Conservation (phyloP, 2,113 vertebrate genomes). For the Gobio gobio region DNA sequence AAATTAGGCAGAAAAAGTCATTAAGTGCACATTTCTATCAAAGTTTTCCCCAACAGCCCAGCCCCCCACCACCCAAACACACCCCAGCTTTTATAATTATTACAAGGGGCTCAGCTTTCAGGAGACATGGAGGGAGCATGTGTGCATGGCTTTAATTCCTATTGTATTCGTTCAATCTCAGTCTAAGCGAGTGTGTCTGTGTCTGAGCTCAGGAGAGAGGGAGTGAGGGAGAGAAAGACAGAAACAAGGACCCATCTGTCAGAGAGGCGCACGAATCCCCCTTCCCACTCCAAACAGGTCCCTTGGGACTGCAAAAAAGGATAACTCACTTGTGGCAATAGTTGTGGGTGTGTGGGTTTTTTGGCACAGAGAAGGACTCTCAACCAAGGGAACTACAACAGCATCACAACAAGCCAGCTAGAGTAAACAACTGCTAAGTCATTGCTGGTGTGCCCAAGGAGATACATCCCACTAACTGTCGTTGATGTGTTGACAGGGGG, state of each 20-base stretch:
- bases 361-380: conserved; percentile 48
- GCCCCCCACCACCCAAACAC: conserved; percentile 52
- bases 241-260: conserved; percentile 85
- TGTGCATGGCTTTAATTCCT: conserved; percentile 80
- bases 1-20: conserved; percentile 16
- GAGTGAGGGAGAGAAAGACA: conserved; percentile 75
- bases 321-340: conserved; percentile 84
- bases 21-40: conserved; percentile 52
- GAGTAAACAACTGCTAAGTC: neutral
- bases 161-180: conserved; percentile 79
- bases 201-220: conserved; percentile 76
- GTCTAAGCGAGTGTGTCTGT: conserved; percentile 72
- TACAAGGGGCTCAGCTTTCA: conserved; percentile 81
- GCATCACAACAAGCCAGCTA: conserved; percentile 28
- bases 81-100: conserved; percentile 72
- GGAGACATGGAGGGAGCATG: conserved; percentile 74
- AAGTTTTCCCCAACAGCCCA: conserved; percentile 51
- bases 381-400: conserved; percentile 36
- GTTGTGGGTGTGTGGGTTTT: conserved; percentile 54
- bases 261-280: conserved; percentile 72
- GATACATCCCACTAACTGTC: conserved; percentile 7
- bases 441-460: neutral
- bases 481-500: conserved; percentile 55
- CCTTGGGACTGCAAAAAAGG: conserved; percentile 71
- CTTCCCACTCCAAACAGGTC: conserved; percentile 72